Base-by-base conservation (phyloP, 2,797 vertebrate species). In the Ctenopoma multispine region DNA sequence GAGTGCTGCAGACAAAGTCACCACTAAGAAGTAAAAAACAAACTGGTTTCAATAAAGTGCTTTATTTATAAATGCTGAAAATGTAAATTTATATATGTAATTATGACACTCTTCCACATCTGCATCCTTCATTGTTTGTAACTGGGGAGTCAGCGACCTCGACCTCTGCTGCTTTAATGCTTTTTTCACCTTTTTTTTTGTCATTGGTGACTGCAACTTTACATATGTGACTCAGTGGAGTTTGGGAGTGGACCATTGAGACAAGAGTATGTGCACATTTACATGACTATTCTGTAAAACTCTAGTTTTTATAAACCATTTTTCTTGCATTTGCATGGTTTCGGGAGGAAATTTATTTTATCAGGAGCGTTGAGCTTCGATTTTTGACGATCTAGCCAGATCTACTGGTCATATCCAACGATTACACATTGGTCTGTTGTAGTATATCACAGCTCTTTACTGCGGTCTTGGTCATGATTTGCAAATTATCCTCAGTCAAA, bases 341-440 rank as follows among this genome's bases (percentile, higher is more conserved):
- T n/a, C n/a, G n/a, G n/a, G n/a, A n/a, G n/a, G n/a, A n/a, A n/a
- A n/a, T n/a, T n/a, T n/a, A n/a, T n/a, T n/a, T n/a, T n/a, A n/a
- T n/a, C n/a, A n/a, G n/a, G n/a, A n/a, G 7, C 18, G 21, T 9
- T 63, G 17, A 29, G 43, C 20, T 2, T 6, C 14, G 6, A 13
- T 61, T 40, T 53, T 47, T 69, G 23, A 69, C 38, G 11, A 46
- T 11, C 49, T 49, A n/a, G 49, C 24, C 40, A 7, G 29, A 36
- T 50, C 36, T 18, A 23, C 1, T 34, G 4, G 34, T 48, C 43
- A 63, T 54, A 36, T 18, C 40, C 1, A 3, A 50, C 46, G 29
- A 6, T 17, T 40, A 17, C 15, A 18, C 20, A 57, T 50, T 36
- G 24, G 50, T 55, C 27, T 60, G 4, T 57, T 66, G n/a, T 15